Evolutionary conservation across 2,797 vertebrate species (phyloP).

Genomic region (Aotus griseimembra): DNA sequence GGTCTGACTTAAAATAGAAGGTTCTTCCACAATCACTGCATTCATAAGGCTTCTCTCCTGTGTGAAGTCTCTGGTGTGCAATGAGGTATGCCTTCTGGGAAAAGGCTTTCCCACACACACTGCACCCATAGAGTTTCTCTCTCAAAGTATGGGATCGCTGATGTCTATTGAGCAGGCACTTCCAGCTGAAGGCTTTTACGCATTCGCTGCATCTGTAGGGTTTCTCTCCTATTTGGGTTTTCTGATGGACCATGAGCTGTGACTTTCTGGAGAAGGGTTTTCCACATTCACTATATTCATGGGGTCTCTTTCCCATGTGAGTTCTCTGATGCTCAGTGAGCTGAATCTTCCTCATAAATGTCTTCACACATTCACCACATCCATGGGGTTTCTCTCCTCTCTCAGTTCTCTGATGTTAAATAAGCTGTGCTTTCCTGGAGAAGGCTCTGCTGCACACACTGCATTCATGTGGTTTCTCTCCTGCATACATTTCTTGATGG

Average conservation of each 20-base stretch:
- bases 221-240: slow-evolving; percentile 74
- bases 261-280: slow-evolving; percentile 77
- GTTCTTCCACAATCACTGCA: slow-evolving; percentile 29
- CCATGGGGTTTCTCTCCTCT: slow-evolving; percentile 27
- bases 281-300: slow-evolving; percentile 71
- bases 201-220: slow-evolving; percentile 71
- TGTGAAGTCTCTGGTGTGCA: slow-evolving; percentile 64
- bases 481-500: not conserved
- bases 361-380: slow-evolving; percentile 25
- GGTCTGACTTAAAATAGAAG: slow-evolving; percentile 29
- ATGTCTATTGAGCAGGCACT: slow-evolving; percentile 65
- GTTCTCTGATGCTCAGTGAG: slow-evolving; percentile 43
- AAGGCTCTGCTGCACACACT: slow-evolving; percentile 83
- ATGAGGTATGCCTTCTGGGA: slow-evolving; percentile 69
- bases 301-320: slow-evolving; percentile 54
- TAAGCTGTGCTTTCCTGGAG: not conserved
- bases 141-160: slow-evolving; percentile 59
- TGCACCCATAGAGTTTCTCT: slow-evolving; percentile 72
- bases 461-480: not conserved
- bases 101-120: slow-evolving; percentile 70
- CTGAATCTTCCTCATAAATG: slow-evolving; percentile 55
- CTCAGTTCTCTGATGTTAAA: slow-evolving; percentile 19
- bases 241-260: slow-evolving; percentile 72
- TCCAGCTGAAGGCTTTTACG: slow-evolving; percentile 71
- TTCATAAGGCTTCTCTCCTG: slow-evolving; percentile 56